Percentiles rank a stretch among this genome's conserved stretches.
Evolutionary conservation across 2,113 vertebrate species (phyloP).

Genomic region (Calyptommatus sinebrachiatus): DNA sequence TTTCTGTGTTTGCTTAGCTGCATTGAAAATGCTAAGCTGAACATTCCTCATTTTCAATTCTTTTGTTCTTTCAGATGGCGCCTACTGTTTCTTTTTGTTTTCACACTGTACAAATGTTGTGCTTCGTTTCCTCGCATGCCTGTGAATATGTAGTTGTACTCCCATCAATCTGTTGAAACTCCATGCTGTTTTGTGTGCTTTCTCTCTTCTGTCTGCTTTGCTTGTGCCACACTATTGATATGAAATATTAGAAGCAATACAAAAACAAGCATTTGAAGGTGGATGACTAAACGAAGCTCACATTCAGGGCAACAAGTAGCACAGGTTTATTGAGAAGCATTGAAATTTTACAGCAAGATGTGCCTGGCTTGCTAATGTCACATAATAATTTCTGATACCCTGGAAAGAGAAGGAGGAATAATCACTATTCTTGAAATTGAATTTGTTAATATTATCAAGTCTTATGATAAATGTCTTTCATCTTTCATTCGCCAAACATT

Average conservation of each 20-base stretch:
- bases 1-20: slow-evolving; percentile 70
- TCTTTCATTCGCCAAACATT: background rate
- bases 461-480: background rate
- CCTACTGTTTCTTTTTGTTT: slow-evolving; percentile 76
- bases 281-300: slow-evolving; percentile 54
- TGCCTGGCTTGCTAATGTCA: slow-evolving; percentile 45
- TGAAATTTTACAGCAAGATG: slow-evolving; percentile 46
- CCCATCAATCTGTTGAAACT: slow-evolving; percentile 66
- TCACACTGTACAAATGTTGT: slow-evolving; percentile 70
- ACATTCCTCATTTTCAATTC: slow-evolving; percentile 28
- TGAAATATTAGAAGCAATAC: slow-evolving; percentile 68
- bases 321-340: slow-evolving; percentile 45
- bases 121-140: slow-evolving; percentile 69
- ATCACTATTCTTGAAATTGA: background rate
- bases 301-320: slow-evolving; percentile 65
- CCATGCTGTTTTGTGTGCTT: slow-evolving; percentile 69
- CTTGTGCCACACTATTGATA: slow-evolving; percentile 65
- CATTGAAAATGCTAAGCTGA: slow-evolving; percentile 62
- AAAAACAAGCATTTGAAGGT: slow-evolving; percentile 67
- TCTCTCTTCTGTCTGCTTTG: slow-evolving; percentile 57
- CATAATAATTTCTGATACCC: slow-evolving; percentile 40
- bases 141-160: slow-evolving; percentile 65
- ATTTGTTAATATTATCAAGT: background rate
- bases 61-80: slow-evolving; percentile 68
- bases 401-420: slow-evolving; percentile 1